Base-by-base conservation (phyloP, 2,888 invertebrate genomes). In the Gymnoscelis rufifasciata region DNA sequence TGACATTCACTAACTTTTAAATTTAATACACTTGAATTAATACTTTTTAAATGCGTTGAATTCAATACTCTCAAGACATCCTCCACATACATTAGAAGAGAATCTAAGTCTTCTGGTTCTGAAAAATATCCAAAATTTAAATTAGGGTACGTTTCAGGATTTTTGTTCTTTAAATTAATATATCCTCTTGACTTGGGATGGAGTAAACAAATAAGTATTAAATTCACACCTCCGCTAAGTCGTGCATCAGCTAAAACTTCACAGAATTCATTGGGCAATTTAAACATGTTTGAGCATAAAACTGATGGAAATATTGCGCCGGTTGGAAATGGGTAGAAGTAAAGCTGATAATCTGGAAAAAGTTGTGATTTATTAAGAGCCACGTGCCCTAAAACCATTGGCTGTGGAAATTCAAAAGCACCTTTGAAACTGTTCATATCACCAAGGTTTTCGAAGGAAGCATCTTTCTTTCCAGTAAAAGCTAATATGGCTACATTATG, bases 151-250 rank as follows among this genome's bases (percentile, higher is more conserved):
- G 1, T 88, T 75, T 47, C 91, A 90, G 26, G 89, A 82, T 0
- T 92, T 92, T 1, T 93, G 93, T 27, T 91, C 33, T 29, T 38
- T 11, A 60, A 19, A 19, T 23, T 26, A 5, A 60, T 28, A 3
- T 29, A 36, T 1, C 60, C 60, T 23, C 39, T 52, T 7, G 60
- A 60, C 26, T 53, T 37, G 0, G 56, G 52, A 15, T 56, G 55
- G 11, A 60, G 42, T 0, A 40, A 29, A 7, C 39, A 12, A 1
- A 57, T n/a, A 40, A 28, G 15, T 5, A 27, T 8, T n/a, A 42
- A 23, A 7, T 56, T 3, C 3, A 43, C 1, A 42, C 43, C 47
- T 8, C 35, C 29, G 10, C 38, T 11, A 5, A 35, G 28, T 5
- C 47, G 11, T 1, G 47, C 40, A 33, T 52, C 14, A 1, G 35